Base-by-base conservation (phyloP, 2,888 invertebrate genomes). In the Apeira syringaria region DNA sequence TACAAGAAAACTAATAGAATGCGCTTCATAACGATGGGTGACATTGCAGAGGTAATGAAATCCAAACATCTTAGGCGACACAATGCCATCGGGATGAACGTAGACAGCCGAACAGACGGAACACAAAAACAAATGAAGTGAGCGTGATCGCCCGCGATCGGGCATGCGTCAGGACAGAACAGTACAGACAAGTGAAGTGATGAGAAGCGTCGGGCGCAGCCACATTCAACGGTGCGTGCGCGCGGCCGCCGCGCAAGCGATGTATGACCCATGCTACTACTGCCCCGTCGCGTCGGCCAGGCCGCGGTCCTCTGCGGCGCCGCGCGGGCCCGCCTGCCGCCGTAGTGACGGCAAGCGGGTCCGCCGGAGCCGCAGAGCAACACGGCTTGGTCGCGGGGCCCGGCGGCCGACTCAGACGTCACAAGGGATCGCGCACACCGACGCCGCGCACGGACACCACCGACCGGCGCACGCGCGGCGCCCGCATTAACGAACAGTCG, bases 221-320 rank as follows among this genome's bases (percentile, higher is more conserved):
- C 88, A 88, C 88, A 88, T 86, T 81, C 74, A 88, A 85, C 86
- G 86, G 83, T 81, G 86, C 85, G 87, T 80, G 85, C 83, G 84
- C 82, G 80, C 85, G 86, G 86, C 83, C 85, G 82, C 80, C 81
- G 87, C 85, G 83, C 86, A 87, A 87, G 87, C 87, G 79, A 87
- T 85, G 84, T 84, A 83, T 86, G 86, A 86, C 88, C 85, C 88
- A 88, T 88, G 88, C 88, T 87, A 86, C 87, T 87, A 86, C 85
- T 64, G 80, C 72, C 76, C 70, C 68, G 67, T n/a, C n/a, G n/a
- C n/a, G 15, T 35, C 10, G 9, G 28, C 38, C 62, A 15, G 47
- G 53, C 64, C 61, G 53, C n/a, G 38, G 33, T 54, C 33, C 34
- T 32, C 48, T 18, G 26, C 32, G 27, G 26, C 26, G 53, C 47